Percentiles rank a stretch among this genome's conserved stretches.
phyloP scores from a whole-genome alignment of 2,797 vertebrate genomes.

The Kryptolebias ocellatus region DNA sequence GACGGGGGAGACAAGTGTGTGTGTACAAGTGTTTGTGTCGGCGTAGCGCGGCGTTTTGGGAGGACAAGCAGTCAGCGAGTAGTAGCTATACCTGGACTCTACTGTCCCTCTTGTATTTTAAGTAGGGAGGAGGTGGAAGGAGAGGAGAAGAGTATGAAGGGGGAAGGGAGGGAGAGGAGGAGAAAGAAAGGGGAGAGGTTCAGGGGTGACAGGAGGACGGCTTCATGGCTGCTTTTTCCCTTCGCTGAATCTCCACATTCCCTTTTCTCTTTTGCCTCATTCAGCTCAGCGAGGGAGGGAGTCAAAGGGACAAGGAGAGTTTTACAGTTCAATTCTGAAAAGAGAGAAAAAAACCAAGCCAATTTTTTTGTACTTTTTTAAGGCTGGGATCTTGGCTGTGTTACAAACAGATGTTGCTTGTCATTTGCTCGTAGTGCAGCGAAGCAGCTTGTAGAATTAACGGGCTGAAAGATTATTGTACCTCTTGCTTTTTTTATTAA shows the following conservation, averaged over 20 bases:
- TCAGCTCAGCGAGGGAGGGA: slow-evolving; percentile 71
- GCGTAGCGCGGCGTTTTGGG: slow-evolving; percentile 58
- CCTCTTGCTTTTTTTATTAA: slow-evolving; percentile 39
- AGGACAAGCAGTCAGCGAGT: slow-evolving; percentile 67
- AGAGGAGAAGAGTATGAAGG: slow-evolving; percentile 42
- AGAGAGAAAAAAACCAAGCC: slow-evolving; percentile 74
- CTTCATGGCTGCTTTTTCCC: slow-evolving; percentile 80
- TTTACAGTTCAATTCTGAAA: slow-evolving; percentile 64
- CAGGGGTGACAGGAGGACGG: slow-evolving; percentile 81
- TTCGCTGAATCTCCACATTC: slow-evolving; percentile 75
- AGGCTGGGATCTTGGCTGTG: slow-evolving; percentile 84
- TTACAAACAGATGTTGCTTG: slow-evolving; percentile 92
- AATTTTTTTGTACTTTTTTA: slow-evolving; percentile 73
- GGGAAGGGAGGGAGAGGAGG: slow-evolving; percentile 29
- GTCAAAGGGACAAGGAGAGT: slow-evolving; percentile 67
- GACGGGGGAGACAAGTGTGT: slow-evolving; percentile 47
- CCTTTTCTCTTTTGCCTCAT: slow-evolving; percentile 69
- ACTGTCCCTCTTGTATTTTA: slow-evolving; percentile 59
- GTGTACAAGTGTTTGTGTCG: slow-evolving; percentile 11
- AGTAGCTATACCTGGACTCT: slow-evolving; percentile 72
- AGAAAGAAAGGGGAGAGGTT: slow-evolving; percentile 72
- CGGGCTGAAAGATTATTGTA: slow-evolving; percentile 54
- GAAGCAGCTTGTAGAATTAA: slow-evolving; percentile 80
- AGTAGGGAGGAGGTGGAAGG: slow-evolving; percentile 21
- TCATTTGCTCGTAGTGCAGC: slow-evolving; percentile 85